Evolutionary conservation across 2,888 invertebrate genomes (phyloP).

Genomic region (Drosophila mettleri): DNA sequence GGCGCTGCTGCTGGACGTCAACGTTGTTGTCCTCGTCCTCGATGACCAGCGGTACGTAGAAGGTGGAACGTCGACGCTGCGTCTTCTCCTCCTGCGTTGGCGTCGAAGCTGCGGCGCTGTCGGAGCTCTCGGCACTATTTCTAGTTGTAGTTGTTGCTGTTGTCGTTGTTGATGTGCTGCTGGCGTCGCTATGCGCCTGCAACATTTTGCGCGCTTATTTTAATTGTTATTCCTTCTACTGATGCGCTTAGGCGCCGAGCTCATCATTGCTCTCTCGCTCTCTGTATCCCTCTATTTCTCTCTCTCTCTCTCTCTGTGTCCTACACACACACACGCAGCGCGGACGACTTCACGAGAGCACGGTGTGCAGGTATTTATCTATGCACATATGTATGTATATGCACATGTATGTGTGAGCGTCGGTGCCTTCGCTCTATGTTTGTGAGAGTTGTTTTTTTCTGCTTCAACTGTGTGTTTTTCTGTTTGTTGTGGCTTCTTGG

Average conservation of each 20-base stretch:
- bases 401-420: constrained; percentile 7
- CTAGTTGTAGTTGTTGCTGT: constrained; percentile 57
- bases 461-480: constrained; percentile 18
- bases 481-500: constrained; percentile 58
- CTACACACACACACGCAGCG: constrained; percentile 1
- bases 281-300: constrained; percentile 7
- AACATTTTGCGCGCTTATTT: constrained; percentile 72
- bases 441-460: neutral
- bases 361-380: constrained; percentile 41
- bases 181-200: constrained; percentile 65
- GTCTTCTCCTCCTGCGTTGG: constrained; percentile 85
- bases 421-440: neutral
- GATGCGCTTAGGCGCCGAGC: constrained; percentile 49
- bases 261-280: constrained; percentile 37
- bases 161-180: constrained; percentile 57
- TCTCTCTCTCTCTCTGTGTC: constrained; percentile 18
- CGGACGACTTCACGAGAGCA: constrained; percentile 29
- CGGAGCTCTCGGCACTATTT: constrained; percentile 55
- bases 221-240: constrained; percentile 55
- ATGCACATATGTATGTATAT: neutral
- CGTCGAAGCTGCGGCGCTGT: constrained; percentile 42
- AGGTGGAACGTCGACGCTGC: constrained; percentile 89
- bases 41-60: constrained; percentile 89
- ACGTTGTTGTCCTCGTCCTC: constrained; percentile 82
- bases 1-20: constrained; percentile 26